A percentile compares a stretch with the other conserved stretches of the same genome.
Evolutionary conservation across 2,113 vertebrate species (phyloP).

Genomic region (Corynorhinus townsendii): DNA sequence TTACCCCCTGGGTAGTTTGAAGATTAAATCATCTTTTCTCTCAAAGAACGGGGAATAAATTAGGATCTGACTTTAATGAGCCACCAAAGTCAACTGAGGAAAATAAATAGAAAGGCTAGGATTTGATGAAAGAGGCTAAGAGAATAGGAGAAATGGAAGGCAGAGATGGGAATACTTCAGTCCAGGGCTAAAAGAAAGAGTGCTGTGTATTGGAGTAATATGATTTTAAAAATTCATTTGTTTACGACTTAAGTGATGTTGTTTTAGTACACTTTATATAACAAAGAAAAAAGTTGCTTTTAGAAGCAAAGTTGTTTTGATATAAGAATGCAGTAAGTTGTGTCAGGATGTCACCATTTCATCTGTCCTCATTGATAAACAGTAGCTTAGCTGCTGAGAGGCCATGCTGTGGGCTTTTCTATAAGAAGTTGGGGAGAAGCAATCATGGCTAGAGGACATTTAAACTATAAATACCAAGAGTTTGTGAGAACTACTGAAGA

Average conservation of each 20-base stretch:
- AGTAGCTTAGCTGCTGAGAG: not conserved
- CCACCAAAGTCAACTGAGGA: not conserved
- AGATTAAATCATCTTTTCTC: not conserved
- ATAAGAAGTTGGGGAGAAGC: not conserved
- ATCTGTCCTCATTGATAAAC: not conserved
- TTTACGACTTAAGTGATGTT: not conserved
- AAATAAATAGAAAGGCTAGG: not conserved
- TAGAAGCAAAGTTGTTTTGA: not conserved
- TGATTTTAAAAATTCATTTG: not conserved
- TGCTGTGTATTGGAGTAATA: not conserved
- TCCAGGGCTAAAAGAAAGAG: no score
- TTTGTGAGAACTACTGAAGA: not conserved
- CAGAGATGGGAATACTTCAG: not conserved
- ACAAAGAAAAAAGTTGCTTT: not conserved
- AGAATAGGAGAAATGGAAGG: not conserved
- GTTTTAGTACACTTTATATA: no score
- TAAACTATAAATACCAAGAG: not conserved
- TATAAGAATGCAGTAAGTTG: not conserved
- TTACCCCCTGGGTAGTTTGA: not conserved
- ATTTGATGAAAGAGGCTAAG: not conserved
- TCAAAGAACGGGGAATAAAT: not conserved
- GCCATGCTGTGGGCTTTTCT: not conserved
- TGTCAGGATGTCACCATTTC: not conserved
- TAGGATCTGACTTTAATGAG: not conserved
- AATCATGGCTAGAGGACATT: not conserved